These are phyloP conservation scores for Alethe diademata DNA, from an alignment of 2,113 vertebrate genomes.

Conservation along the genomic window DNA sequence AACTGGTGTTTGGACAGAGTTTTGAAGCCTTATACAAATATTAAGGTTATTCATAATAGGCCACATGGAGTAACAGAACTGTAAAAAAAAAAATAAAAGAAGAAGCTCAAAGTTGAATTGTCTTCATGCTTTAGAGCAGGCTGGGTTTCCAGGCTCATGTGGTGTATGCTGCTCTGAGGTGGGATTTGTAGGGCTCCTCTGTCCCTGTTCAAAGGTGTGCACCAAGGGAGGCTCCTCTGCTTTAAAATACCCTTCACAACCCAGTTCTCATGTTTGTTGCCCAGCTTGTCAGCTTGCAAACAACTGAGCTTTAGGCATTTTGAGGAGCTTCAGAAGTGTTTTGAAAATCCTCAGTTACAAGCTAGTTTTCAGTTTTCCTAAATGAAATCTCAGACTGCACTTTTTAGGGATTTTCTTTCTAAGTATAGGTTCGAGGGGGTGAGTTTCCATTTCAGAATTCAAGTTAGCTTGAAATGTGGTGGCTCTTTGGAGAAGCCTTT, in stretches of 20 bases:
- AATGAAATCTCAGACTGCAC: conserved; percentile 1
- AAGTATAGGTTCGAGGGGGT: conserved; percentile 6
- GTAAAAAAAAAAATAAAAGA: background rate
- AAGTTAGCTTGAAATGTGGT: background rate
- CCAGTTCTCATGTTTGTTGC: background rate
- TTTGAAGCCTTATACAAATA: conserved; percentile 1
- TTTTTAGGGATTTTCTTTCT: conserved; percentile 13
- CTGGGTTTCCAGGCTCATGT: background rate
- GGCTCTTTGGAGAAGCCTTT: background rate
- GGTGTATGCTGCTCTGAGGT: background rate
- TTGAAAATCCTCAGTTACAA: background rate
- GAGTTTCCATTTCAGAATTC: conserved; percentile 33
- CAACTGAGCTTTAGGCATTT: background rate
- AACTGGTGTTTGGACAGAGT: background rate
- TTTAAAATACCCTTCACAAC: background rate
- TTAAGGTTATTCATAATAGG: conserved; percentile 13
- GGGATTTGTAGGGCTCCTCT: background rate
- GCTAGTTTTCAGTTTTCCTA: background rate
- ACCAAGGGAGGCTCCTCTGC: background rate
- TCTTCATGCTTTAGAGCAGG: background rate
- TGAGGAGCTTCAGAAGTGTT: background rate
- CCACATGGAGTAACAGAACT: background rate
- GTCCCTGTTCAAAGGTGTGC: background rate
- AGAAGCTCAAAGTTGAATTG: background rate
- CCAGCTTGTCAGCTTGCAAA: background rate